A percentile compares a stretch with the other conserved stretches of the same genome.
Evolutionary conservation across 2,888 invertebrate species (phyloP).

Genomic region (Eupithecia exiguata): DNA sequence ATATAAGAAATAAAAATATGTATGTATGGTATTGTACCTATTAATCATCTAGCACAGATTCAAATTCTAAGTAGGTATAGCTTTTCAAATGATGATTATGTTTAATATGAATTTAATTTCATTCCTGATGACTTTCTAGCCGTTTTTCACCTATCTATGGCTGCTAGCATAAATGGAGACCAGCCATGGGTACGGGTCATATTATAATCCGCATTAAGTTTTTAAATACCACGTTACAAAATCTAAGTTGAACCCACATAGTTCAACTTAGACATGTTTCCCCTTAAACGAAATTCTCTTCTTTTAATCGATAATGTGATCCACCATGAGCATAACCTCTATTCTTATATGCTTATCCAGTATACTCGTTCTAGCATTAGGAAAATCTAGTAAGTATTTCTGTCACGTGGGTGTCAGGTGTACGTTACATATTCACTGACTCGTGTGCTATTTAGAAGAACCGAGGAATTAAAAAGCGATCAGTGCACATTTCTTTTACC

Average conservation of each 20-base stretch:
- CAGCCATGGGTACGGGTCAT: neutral
- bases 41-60: neutral
- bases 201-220: neutral
- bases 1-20: neutral
- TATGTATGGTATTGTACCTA: neutral
- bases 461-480: neutral
- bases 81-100: neutral
- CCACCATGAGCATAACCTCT: slow-evolving; percentile 14
- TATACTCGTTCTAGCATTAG: neutral
- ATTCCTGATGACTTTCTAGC: neutral
- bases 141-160: neutral
- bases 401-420: neutral
- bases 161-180: neutral
- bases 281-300: neutral
- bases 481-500: neutral
- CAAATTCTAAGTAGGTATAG: neutral
- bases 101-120: neutral
- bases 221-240: neutral
- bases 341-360: slow-evolving; percentile 12
- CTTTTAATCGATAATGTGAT: slow-evolving; percentile 1
- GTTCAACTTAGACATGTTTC: neutral
- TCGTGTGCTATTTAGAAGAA: neutral
- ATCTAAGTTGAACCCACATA: neutral
- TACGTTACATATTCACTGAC: neutral
- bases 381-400: neutral